A percentile compares a stretch with the other conserved stretches of the same genome.
Conservation (phyloP, 1,140 invertebrate genomes). For the Zaprionus lachaisei region DNA sequence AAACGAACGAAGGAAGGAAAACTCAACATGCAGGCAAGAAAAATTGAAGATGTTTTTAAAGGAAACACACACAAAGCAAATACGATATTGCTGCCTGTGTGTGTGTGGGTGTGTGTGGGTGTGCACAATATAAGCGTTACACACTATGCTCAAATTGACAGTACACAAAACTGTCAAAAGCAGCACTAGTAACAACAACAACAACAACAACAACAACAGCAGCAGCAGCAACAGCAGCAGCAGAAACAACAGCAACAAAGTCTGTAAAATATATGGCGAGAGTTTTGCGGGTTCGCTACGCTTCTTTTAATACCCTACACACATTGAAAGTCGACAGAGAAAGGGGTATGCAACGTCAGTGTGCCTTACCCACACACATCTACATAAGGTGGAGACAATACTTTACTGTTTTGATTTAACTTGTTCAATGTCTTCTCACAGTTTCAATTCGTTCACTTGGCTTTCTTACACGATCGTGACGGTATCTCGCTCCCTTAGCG, state of each 20-base stretch:
- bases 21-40: constrained; percentile 55
- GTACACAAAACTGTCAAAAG: constrained; percentile 80
- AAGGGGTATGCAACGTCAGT: neutral
- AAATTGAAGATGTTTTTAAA: constrained; percentile 82
- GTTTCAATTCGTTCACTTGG: no score
- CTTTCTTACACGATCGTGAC: no score
- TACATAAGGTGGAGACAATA: no score
- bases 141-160: constrained; percentile 73
- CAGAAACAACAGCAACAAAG: constrained; percentile 40
- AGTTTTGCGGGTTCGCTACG: constrained; percentile 31
- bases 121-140: constrained; percentile 52
- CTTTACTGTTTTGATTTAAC: no score
- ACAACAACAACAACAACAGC: constrained; percentile 49
- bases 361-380: no score
- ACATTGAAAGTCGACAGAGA: neutral
- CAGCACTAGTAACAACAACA: constrained; percentile 49
- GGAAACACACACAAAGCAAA: constrained; percentile 44
- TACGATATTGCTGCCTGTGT: constrained; percentile 44
- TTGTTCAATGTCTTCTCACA: no score
- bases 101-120: constrained; percentile 33
- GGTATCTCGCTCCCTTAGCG: no score
- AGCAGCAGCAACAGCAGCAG: constrained; percentile 42
- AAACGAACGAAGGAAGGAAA: constrained; percentile 27
- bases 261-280: constrained; percentile 48
- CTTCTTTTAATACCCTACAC: constrained; percentile 28